Base-by-base conservation (phyloP, 2,888 invertebrate genomes). In the Selenia dentaria region DNA sequence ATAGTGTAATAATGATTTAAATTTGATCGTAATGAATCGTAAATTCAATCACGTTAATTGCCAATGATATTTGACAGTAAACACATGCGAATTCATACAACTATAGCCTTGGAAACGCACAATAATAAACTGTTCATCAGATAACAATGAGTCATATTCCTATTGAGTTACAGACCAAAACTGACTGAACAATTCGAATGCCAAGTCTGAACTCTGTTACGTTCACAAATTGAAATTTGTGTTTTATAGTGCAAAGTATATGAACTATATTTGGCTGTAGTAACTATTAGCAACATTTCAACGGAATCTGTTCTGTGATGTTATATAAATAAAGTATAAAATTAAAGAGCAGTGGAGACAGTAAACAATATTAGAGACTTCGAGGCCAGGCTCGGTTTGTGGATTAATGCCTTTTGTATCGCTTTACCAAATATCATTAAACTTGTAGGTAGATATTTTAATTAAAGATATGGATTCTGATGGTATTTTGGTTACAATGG, bases 391-490 rank as follows among this genome's bases (percentile, higher is more conserved):
- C 20, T 42, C 36, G 47, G 33, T 35, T 43, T 45, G 37, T 40
- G 42, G 38, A 45, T 54, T 51, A 42, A 48, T 40, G 39, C 38
- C 38, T 42, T 48, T 54, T 40, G 44, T 50, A 51, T 44, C 40
- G 49, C 47, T 54, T 45, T 43, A 47, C 47, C 48, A 48, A 54
- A 48, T 51, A 51, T 45, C 42, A 48, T 39, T 43, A 45, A 49
- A 44, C 26, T 18, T 12, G 41, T 32, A 38, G 24, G n/a, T 33
- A 31, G 18, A 20, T 9, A 16, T 31, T 38, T 35, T 27, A 35
- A 35, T 43, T 40, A 35, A 26, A 37, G n/a, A 25, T 16, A 13
- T 22, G 22, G 8, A 6, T 22, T n/a, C n/a, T n/a, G n/a, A n/a
- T n/a, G n/a, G n/a, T n/a, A n/a, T n/a, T n/a, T n/a, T n/a, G n/a